These are phyloP conservation scores for Sebastes steindachneri DNA, from an alignment of 2,797 vertebrate species.

Conservation along the genomic window DNA sequence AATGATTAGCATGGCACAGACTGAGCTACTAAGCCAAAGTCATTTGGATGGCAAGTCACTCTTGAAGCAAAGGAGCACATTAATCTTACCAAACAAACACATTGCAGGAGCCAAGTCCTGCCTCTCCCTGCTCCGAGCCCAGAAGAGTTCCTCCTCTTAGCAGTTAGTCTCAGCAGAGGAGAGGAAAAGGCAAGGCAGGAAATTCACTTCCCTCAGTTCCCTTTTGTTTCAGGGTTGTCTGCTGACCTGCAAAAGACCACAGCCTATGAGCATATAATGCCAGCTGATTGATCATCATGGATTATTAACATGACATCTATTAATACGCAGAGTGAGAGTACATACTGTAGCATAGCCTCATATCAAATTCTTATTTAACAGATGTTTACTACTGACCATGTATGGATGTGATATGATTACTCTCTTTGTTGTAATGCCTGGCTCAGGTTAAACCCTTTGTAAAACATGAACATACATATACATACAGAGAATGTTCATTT, in stretches of 20 bases:
- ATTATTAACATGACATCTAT: neutral
- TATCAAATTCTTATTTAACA: too few species aligned
- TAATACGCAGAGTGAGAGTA: too few species aligned
- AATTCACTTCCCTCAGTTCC: conserved; percentile 77
- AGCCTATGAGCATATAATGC: neutral
- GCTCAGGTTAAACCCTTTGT: too few species aligned
- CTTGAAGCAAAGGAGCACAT: conserved; percentile 17
- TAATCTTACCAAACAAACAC: conserved; percentile 39
- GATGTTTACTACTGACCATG: too few species aligned
- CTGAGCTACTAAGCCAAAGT: conserved; percentile 28
- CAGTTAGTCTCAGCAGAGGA: conserved; percentile 37
- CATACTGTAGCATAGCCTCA: neutral
- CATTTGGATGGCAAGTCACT: conserved; percentile 27
- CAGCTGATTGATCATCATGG: neutral
- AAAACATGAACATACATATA: too few species aligned
- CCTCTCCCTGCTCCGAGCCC: conserved; percentile 4
- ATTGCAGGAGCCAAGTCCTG: conserved; percentile 9
- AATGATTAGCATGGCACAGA: conserved; percentile 7
- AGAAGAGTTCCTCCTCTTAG: conserved; percentile 30
- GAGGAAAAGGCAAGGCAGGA: conserved; percentile 83
- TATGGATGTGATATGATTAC: too few species aligned
- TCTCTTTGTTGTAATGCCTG: too few species aligned
- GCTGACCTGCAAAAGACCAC: neutral
- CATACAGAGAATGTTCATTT: too few species aligned
- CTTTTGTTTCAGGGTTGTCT: conserved; percentile 60